Evolutionary conservation across 2,888 invertebrate genomes (phyloP), one percentile per base, ranked within the genome.

Genomic region (Caenorhabditis uteleia): DNA sequence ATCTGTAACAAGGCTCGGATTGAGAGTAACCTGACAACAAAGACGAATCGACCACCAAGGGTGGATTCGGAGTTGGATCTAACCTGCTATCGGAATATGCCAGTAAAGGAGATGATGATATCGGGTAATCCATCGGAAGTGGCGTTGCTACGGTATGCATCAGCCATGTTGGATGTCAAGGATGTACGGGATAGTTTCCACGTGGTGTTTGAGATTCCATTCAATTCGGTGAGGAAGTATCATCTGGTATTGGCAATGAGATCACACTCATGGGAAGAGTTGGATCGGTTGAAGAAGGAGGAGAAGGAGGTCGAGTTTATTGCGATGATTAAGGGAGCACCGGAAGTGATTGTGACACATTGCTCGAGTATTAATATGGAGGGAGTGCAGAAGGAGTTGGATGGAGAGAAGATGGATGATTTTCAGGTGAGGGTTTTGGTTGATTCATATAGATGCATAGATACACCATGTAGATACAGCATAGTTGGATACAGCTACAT

Each of bases 241-340:
- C 74, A 76, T 31, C 48, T 78, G 66, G 62, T 77, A 16, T 55
- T 77, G 31, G 66, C 62, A 2, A 50, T 55, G 14, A 62, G 66
- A 34, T 47, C 49, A 8, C 39, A 25, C n/a, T 43, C 56, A 0
- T 54, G 60, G 54, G 42, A 45, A 5, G 46, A 57, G n/a, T 7
- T 56, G 34, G 56, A 57, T 3, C 53, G 62, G 21, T 38, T 49
- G 10, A 50, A 51, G 34, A 44, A 39, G 20, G 38, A 27, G 36
- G 53, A 58, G 26, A 47, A 55, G 26, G 67, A 68, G 8, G 48
- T 54, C 10, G 67, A 68, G 38, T 68, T 55, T 26, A 59, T 56
- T 42, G 48, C 77, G 42, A 67, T 78, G 67, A 70, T 77, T 47
- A 78, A 78, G 49, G 78, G 78, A 33, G 78, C 78, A 21, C 70